These are phyloP conservation scores for Martes martes DNA, from an alignment of 2,113 vertebrate species.

Conservation along the genomic window DNA sequence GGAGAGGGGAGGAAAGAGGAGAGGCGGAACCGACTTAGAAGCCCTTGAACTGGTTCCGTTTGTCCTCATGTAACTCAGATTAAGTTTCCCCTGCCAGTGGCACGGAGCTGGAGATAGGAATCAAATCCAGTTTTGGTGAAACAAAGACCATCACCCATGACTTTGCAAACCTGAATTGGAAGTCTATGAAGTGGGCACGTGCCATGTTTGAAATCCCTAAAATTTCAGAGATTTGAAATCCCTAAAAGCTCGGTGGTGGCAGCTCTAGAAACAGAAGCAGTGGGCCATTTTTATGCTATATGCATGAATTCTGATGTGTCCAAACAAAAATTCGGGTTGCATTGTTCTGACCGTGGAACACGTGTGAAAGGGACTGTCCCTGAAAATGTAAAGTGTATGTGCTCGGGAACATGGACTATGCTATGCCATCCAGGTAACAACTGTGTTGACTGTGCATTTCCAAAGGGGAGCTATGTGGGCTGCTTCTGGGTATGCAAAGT, in stretches of 20 bases:
- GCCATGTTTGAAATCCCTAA: neutral
- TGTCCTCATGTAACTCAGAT: neutral
- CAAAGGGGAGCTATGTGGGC: neutral
- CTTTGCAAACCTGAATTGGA: neutral
- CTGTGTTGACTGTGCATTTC: fast-evolving
- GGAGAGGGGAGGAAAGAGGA: neutral
- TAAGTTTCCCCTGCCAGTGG: neutral
- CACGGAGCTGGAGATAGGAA: neutral
- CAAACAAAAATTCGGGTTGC: neutral
- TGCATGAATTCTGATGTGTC: neutral
- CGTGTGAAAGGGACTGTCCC: neutral
- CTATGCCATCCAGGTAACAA: neutral
- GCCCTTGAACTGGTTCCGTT: neutral
- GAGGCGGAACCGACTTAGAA: neutral
- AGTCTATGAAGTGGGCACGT: neutral
- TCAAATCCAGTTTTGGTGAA: neutral
- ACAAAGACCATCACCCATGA: neutral
- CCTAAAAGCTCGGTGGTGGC: neutral
- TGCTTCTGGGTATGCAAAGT: neutral
- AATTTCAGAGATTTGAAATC: neutral
- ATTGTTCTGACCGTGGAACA: neutral
- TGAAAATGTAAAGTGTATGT: fast-evolving
- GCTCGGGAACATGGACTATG: neutral
- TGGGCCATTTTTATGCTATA: neutral
- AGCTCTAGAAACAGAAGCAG: neutral